phyloP scores from a whole-genome alignment of 1,140 invertebrate genomes.

The Pentalonia nigronervosa region DNA sequence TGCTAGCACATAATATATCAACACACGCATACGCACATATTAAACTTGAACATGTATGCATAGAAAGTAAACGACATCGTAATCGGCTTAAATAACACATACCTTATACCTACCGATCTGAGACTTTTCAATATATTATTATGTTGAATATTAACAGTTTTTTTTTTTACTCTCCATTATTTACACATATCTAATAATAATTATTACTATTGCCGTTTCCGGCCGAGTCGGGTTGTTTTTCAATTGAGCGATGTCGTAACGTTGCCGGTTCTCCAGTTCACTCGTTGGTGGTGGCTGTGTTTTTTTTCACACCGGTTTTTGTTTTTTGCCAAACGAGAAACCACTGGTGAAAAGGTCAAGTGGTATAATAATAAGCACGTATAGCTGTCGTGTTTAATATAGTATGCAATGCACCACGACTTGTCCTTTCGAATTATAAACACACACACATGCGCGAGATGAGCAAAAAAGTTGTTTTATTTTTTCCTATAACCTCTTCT shows the following conservation, averaged over 20 bases:
- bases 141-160: conserved; percentile 17
- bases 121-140: conserved; percentile 7
- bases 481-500: not conserved
- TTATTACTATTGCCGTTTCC: not conserved
- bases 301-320: not conserved
- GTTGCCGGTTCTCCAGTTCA: not conserved
- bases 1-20: not conserved
- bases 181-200: not conserved
- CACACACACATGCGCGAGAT: not conserved
- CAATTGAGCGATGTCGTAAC: conserved; percentile 24
- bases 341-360: conserved; percentile 15
- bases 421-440: not conserved
- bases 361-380: not conserved
- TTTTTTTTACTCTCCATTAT: conserved; percentile 5
- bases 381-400: not conserved
- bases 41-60: not conserved
- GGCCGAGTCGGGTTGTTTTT: not conserved
- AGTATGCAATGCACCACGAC: not conserved
- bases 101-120: not conserved
- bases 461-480: conserved; percentile 10
- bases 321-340: not conserved
- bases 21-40: not conserved
- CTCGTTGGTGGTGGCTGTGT: not conserved
- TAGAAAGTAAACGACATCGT: conserved; percentile 39
- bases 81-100: conserved; percentile 40